Conservation (phyloP, 2,113 vertebrate genomes). For the Dendropsophus ebraccatus region DNA sequence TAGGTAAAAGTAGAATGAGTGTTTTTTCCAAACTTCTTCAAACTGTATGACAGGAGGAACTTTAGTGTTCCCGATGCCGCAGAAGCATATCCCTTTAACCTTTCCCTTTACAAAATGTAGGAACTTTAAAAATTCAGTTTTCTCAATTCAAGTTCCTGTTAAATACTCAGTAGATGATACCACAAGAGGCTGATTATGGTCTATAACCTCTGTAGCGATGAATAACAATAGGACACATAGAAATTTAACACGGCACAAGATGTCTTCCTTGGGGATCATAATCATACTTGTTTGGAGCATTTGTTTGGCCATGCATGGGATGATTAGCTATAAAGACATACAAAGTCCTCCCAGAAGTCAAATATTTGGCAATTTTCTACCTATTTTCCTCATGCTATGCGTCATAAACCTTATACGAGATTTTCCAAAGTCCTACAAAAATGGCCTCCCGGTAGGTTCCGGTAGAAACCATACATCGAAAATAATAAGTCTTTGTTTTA, state of each 20-base stretch:
- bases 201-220: neutral
- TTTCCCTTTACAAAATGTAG: neutral
- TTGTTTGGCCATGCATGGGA: neutral
- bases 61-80: no score
- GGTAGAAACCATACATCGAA: conserved; percentile 12
- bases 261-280: neutral
- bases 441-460: neutral
- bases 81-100: no score
- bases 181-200: neutral
- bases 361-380: neutral
- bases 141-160: neutral
- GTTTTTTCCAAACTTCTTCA: no score
- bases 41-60: no score
- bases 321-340: neutral
- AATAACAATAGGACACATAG: neutral
- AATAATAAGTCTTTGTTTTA: conserved; percentile 54
- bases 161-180: neutral
- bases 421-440: conserved; percentile 8
- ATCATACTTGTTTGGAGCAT: neutral
- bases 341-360: neutral
- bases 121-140: neutral
- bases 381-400: conserved; percentile 7
- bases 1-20: no score
- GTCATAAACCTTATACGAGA: conserved; percentile 21
- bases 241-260: neutral